phyloP scores from a whole-genome alignment of 2,888 invertebrate genomes.

The Netelia virgata region DNA sequence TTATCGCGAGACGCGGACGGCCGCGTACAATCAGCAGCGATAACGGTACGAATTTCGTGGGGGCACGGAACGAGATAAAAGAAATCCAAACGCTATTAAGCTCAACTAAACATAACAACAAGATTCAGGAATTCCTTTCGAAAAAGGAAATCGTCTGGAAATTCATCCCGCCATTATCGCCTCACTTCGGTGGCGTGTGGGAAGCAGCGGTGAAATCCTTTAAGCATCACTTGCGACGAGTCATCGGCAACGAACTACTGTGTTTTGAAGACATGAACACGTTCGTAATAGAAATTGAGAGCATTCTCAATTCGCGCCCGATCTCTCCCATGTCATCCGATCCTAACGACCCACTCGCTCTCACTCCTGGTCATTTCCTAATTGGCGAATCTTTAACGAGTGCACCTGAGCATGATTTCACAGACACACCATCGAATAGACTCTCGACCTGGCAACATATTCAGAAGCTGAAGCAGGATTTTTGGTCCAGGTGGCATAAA shows the following conservation, averaged over 20 bases:
- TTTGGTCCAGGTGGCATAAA: conserved; percentile 66
- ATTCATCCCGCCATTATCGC: conserved; percentile 28
- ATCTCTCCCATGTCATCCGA: conserved; percentile 39
- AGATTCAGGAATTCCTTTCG: conserved; percentile 5
- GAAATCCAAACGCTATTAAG: conserved; percentile 45
- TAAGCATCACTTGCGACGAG: conserved; percentile 38
- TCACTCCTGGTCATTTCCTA: conserved; percentile 44
- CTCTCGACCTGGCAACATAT: conserved; percentile 65
- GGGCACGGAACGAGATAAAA: conserved; percentile 55
- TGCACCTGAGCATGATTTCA: conserved; percentile 43
- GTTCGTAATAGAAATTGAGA: conserved; percentile 39
- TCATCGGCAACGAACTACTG: conserved; percentile 37
- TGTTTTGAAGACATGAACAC: conserved; percentile 43
- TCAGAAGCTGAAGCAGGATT: conserved; percentile 65
- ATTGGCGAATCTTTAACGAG: conserved; percentile 50
- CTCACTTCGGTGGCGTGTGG: conserved; percentile 45
- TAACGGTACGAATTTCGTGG: conserved; percentile 67
- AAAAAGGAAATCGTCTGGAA: conserved; percentile 28
- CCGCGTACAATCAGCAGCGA: conserved; percentile 52
- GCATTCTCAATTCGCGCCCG: conserved; percentile 37
- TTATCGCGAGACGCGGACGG: conserved; percentile 55
- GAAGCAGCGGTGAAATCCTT: conserved; percentile 49
- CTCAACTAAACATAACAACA: conserved; percentile 32
- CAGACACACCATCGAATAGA: conserved; percentile 32
- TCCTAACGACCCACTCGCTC: conserved; percentile 20